These are phyloP conservation scores for Drosophila lutescens DNA, from an alignment of 2,888 invertebrate genomes.

Conservation along the genomic window DNA sequence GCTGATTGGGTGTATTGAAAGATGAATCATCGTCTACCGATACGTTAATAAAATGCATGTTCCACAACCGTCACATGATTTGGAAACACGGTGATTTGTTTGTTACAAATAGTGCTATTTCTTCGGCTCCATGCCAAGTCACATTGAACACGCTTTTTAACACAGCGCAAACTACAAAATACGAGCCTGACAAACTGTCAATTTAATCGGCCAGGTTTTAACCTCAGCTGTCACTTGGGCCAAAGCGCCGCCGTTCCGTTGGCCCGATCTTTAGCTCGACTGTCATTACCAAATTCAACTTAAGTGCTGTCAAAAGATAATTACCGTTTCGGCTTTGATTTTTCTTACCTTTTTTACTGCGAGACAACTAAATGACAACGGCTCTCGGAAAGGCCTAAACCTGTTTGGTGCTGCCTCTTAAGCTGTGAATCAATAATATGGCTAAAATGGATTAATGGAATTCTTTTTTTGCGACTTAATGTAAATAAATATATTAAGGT, in stretches of 20 bases:
- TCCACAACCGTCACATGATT: constrained; percentile 18
- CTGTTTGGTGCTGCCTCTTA: constrained; percentile 46
- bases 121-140: constrained; percentile 11
- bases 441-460: constrained; percentile 52
- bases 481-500: constrained; percentile 1
- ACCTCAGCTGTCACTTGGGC: constrained; percentile 75
- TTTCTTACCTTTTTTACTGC: constrained; percentile 27
- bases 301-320: constrained; percentile 79
- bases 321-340: constrained; percentile 68
- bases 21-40: neutral
- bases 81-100: constrained; percentile 21
- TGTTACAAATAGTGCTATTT: constrained; percentile 28
- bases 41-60: constrained; percentile 1
- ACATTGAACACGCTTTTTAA: constrained; percentile 35
- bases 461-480: constrained; percentile 11
- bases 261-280: constrained; percentile 62
- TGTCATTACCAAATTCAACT: constrained; percentile 73
- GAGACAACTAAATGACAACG: constrained; percentile 47
- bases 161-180: constrained; percentile 37
- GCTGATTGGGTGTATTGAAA: too few relatives aligned
- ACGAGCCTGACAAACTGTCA: constrained; percentile 68
- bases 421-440: constrained; percentile 41
- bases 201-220: constrained; percentile 79
- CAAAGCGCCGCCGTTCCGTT: constrained; percentile 60
- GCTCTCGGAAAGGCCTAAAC: constrained; percentile 43